These are phyloP conservation scores for Podarcis raffonei DNA, from an alignment of 2,113 vertebrate species.

Conservation along the genomic window DNA sequence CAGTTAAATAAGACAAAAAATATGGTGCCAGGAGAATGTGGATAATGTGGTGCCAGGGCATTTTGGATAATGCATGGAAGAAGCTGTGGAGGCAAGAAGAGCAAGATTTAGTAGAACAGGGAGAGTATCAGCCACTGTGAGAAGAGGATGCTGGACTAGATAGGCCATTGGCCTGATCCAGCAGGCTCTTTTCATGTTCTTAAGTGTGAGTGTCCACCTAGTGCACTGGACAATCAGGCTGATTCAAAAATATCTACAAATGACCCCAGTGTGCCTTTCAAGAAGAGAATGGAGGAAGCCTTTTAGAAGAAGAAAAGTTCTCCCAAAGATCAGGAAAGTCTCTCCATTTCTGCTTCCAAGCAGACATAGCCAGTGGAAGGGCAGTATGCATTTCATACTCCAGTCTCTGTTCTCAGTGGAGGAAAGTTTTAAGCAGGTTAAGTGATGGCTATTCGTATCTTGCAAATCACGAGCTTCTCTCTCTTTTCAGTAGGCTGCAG, in stretches of 20 bases:
- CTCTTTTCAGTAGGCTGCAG: background rate
- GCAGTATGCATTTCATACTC: background rate
- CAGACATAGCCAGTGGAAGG: background rate
- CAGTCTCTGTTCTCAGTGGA: background rate
- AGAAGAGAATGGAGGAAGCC: background rate
- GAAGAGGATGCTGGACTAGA: too few species aligned
- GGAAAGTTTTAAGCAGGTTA: conserved; percentile 21
- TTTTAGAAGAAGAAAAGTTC: background rate
- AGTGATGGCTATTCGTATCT: conserved; percentile 33
- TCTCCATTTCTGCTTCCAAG: background rate
- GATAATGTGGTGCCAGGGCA: background rate
- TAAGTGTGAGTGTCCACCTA: too few species aligned
- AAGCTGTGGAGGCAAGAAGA: background rate
- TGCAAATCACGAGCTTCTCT: background rate
- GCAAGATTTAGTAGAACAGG: background rate
- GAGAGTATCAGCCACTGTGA: background rate
- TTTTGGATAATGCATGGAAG: too few species aligned
- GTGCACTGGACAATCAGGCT: background rate
- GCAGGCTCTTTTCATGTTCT: too few species aligned
- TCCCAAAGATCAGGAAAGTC: background rate
- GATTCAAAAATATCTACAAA: too few species aligned
- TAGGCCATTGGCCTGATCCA: too few species aligned
- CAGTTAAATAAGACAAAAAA: background rate
- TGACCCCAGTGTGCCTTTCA: too few species aligned
- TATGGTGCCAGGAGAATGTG: background rate